Base-by-base conservation (phyloP, 2,888 invertebrate genomes). In the Lutraria lutraria region DNA sequence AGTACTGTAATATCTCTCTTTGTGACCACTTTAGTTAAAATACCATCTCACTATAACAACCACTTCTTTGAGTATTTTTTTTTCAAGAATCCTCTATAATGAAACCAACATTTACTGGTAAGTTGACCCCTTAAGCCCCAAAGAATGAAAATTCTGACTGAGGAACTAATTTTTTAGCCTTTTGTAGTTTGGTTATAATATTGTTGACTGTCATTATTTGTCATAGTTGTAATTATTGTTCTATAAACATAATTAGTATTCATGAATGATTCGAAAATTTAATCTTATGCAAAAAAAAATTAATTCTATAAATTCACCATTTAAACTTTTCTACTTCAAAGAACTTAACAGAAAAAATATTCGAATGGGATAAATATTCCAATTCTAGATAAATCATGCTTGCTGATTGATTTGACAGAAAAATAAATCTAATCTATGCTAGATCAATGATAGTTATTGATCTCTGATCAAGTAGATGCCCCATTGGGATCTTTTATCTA, bases 321-420 rank as follows among this genome's bases (percentile, higher is more conserved):
- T 13, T 3, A 25, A 25, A 25, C 43, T 68, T 68, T 68, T 68
- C 63, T 68, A 68, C n/a, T 68, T 68, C 63, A 68, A 25, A 68
- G 25, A 68, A 68, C n/a, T 25, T 25, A 25, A 4, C 0, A 68
- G 25, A 68, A 68, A 68, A 12, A 68, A 25, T 68, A 68, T 68
- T n/a, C 25, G 13, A n/a, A 25, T 68, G 63, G 12, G 25, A 68
- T 12, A 68, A 68, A 68, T n/a, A 13, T 25, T 25, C n/a, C 63
- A n/a, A 68, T 68, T 68, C n/a, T 68, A 13, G 25, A 68, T 68
- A 68, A 25, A 25, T 68, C 63, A 68, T 68, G 63, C 25, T 68
- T 68, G 25, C n/a, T 25, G 63, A n/a, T 12, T 10, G n/a, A 68
- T 68, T 68, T 68, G 25, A 68, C 25, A 25, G 63, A n/a, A 25